Conservation (phyloP, 2,888 invertebrate species). For the Limnephilus rhombicus region DNA sequence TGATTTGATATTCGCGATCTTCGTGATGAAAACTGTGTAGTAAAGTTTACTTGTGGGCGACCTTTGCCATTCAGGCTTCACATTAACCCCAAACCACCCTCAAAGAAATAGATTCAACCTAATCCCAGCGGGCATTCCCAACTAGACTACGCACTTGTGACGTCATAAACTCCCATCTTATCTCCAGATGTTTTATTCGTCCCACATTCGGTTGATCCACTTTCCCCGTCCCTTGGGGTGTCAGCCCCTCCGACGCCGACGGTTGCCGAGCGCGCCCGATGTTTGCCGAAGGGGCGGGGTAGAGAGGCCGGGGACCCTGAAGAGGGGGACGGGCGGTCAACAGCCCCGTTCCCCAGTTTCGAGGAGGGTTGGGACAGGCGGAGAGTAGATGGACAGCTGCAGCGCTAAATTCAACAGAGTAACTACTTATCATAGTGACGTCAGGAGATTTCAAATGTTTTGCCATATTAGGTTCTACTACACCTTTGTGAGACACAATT, state of each 20-base stretch:
- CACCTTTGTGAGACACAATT: no score
- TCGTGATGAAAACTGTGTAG: not conserved
- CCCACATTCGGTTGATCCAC: constrained; percentile 42
- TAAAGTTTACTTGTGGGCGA: not conserved
- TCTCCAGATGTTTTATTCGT: constrained; percentile 39
- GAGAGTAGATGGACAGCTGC: constrained; percentile 14
- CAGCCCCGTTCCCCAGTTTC: constrained; percentile 48
- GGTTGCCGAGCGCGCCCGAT: constrained; percentile 38
- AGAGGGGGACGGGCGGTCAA: constrained; percentile 36
- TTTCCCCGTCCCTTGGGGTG: constrained; percentile 20
- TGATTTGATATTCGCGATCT: not conserved
- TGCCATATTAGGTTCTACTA: not conserved
- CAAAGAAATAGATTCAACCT: not conserved
- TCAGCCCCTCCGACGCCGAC: constrained; percentile 36
- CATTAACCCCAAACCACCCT: not conserved
- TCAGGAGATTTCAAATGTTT: constrained; percentile 4
- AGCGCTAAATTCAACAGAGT: constrained; percentile 1
- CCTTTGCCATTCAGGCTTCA: not conserved
- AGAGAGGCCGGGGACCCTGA: not conserved
- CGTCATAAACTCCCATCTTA: not conserved
- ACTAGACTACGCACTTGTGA: not conserved
- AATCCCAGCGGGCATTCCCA: not conserved
- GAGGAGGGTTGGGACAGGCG: not conserved
- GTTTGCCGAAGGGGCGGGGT: constrained; percentile 33
- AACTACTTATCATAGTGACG: not conserved